Evolutionary conservation across 1,140 invertebrate genomes (phyloP).

Genomic region (Pseudobourletiella spinata): DNA sequence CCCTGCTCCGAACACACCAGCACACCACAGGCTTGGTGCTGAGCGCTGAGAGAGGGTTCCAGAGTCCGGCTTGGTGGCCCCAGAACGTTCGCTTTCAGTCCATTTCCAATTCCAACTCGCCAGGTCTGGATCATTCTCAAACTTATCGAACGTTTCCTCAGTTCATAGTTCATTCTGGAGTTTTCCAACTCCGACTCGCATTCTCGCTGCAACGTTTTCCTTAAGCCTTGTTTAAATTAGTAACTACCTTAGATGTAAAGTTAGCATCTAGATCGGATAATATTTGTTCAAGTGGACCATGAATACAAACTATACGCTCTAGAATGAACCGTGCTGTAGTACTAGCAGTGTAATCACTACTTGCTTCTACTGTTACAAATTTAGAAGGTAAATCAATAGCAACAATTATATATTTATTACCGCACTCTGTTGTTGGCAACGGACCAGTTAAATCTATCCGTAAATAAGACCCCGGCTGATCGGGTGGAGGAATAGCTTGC

Average conservation of each 20-base stretch:
- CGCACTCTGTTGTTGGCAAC: slow-evolving; percentile 38
- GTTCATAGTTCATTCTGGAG: too few relatives aligned
- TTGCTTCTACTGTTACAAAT: slow-evolving; percentile 32
- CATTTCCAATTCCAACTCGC: too few relatives aligned
- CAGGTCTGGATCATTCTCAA: too few relatives aligned
- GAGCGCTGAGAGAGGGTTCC: too few relatives aligned
- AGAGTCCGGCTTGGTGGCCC: too few relatives aligned
- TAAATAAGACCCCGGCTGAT: slow-evolving; percentile 16
- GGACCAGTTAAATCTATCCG: slow-evolving; percentile 42
- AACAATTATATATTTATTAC: slow-evolving; percentile 40
- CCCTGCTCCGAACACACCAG: too few relatives aligned
- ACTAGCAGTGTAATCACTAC: slow-evolving; percentile 36
- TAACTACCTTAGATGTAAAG: background rate
- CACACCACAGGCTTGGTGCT: too few relatives aligned
- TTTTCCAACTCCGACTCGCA: too few relatives aligned
- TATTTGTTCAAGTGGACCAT: background rate
- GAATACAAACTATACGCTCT: too few relatives aligned
- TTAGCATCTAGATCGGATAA: background rate
- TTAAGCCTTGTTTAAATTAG: background rate
- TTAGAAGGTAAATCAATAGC: slow-evolving; percentile 41
- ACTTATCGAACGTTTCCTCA: too few relatives aligned
- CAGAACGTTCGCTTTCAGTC: too few relatives aligned
- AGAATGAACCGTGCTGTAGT: slow-evolving; percentile 36
- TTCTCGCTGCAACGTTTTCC: too few relatives aligned
- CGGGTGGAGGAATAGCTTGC: background rate